Percentiles rank a stretch among this genome's conserved stretches.
Evolutionary conservation across 2,797 vertebrate genomes (phyloP).

Genomic region (Acipenser ruthenus): DNA sequence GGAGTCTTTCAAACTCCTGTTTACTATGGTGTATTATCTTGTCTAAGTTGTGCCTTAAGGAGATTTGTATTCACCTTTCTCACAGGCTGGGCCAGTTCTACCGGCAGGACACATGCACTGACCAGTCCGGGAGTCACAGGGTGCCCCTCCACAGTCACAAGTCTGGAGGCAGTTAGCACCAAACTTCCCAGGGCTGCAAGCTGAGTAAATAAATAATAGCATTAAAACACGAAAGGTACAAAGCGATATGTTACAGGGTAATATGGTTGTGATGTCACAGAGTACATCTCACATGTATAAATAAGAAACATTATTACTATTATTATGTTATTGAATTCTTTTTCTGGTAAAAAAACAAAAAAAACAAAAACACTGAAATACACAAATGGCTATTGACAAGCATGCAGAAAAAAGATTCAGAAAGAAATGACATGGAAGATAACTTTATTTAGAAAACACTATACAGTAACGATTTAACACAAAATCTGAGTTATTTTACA

Average conservation of each 20-base stretch:
- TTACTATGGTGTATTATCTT: too few species aligned
- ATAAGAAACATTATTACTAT: too few species aligned
- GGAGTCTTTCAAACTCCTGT: too few species aligned
- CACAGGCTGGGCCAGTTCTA: slow-evolving; percentile 44
- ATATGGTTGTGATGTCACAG: neutral
- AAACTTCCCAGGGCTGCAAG: slow-evolving; percentile 42
- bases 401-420: slow-evolving; percentile 6
- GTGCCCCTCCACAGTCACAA: slow-evolving; percentile 44
- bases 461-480: too few species aligned
- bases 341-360: too few species aligned
- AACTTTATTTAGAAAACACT: too few species aligned
- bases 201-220: slow-evolving; percentile 29
- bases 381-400: too few species aligned
- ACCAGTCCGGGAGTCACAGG: slow-evolving; percentile 31
- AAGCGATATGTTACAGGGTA: neutral
- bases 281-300: neutral
- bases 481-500: too few species aligned
- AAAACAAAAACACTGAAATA: too few species aligned
- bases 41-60: too few species aligned
- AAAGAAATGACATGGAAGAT: slow-evolving; percentile 20
- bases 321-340: too few species aligned
- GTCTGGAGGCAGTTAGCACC: slow-evolving; percentile 42
- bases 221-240: neutral
- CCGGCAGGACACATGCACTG: slow-evolving; percentile 51
- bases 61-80: slow-evolving; percentile 32